Evolutionary conservation across 2,797 vertebrate genomes (phyloP), one percentile per base, ranked within the genome.

Genomic region (Chaetophractus vellerosus): DNA sequence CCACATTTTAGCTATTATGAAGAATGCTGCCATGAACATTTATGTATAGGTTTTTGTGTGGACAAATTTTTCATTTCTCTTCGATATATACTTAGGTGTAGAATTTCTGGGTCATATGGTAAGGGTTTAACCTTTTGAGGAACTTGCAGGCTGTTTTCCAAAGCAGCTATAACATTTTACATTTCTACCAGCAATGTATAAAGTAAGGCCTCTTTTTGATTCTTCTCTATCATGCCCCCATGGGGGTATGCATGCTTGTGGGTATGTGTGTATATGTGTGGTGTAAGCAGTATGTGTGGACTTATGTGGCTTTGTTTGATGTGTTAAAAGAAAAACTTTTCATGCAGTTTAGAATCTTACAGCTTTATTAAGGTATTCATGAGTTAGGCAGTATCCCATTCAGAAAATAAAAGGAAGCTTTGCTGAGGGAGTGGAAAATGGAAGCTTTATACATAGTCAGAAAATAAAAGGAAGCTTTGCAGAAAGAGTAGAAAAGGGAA

Each of bases 1-100:
- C 57, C 0, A 48, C 55, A 18, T 63, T 85, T 79, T 79, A 31
- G 18, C 19, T 64, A 38, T 71, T 38, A 24, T 69, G 52, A 84
- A 18, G 57, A 78, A 45, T 85, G 48, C 16, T 85, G 11, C 45
- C 71, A 36, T 79, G 64, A 72, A 79, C 38, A 78, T 85, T 55
- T 85, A 23, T 80, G 33, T 85, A 57, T n/a, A n/a, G n/a, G n/a
- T n/a, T n/a, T 78, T 79, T 33, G 55, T 69, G 38, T 75, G 31
- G 36, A 79, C 18, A 78, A 52, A 52, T 78, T 83, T 93, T 82
- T 68, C n/a, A 71, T 41, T 94, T 71, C 64, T 85, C 26, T 74
- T 36, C 21, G 7, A 9, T 63, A 33, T 84, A 18, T 84, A 69
- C 45, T 23, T 78, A 48, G 71, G 14, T 63, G 6, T 75, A 4